Evolutionary conservation across 2,888 invertebrate species (phyloP).

Genomic region (Drosophila bunnanda): DNA sequence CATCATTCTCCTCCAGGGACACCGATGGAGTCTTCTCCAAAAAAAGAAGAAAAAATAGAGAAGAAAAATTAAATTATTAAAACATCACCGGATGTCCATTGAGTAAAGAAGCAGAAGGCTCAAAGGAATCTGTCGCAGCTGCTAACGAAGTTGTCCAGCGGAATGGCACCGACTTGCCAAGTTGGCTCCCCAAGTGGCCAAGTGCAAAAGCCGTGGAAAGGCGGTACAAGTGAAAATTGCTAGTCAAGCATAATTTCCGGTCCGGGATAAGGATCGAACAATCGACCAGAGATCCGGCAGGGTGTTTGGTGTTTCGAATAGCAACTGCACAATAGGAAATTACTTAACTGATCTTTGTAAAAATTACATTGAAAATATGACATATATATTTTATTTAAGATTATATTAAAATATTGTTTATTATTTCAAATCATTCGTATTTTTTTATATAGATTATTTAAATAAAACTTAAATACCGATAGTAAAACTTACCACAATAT

Average conservation of each 20-base stretch:
- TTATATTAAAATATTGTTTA: not conserved
- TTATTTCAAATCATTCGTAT: not conserved
- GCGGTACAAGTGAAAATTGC: conserved; percentile 27
- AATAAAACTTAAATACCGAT: not conserved
- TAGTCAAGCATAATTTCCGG: conserved; percentile 64
- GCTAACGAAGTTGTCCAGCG: conserved; percentile 34
- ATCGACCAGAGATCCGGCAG: conserved; percentile 15
- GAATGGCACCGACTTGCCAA: conserved; percentile 4
- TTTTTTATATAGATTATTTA: not conserved
- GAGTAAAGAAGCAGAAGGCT: conserved; percentile 58
- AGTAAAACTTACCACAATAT: not conserved
- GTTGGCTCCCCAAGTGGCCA: conserved; percentile 14
- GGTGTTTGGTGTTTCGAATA: not conserved
- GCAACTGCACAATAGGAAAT: not conserved
- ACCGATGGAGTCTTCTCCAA: conserved; percentile 32
- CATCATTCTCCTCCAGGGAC: conserved; percentile 31
- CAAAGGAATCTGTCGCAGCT: conserved; percentile 58
- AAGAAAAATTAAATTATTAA: conserved; percentile 75
- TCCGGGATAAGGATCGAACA: conserved; percentile 22
- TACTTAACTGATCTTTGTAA: not conserved
- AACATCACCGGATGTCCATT: conserved; percentile 75
- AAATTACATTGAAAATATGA: not conserved
- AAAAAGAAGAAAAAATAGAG: conserved; percentile 20
- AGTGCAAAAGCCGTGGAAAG: conserved; percentile 38
- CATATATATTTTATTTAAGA: not conserved